A percentile compares a stretch with the other conserved stretches of the same genome.
phyloP scores from a whole-genome alignment of 2,888 invertebrate species.

The Ennomos quercinarius region DNA sequence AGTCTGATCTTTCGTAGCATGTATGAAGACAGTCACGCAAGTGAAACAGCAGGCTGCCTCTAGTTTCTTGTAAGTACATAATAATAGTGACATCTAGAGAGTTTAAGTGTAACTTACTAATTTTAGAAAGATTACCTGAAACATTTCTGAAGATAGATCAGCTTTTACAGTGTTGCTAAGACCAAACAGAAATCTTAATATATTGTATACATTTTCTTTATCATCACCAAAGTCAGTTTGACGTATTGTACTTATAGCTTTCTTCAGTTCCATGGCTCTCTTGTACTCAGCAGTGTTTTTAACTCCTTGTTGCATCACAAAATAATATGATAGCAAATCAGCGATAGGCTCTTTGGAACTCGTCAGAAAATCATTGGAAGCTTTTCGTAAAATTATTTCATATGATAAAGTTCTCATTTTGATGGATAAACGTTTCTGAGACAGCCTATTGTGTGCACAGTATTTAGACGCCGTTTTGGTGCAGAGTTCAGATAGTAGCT shows the following conservation, averaged over 20 bases:
- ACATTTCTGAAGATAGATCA: constrained; percentile 66
- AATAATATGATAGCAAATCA: constrained; percentile 70
- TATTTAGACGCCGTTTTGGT: constrained; percentile 67
- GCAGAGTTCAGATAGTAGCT: constrained; percentile 71
- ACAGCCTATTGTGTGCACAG: constrained; percentile 57
- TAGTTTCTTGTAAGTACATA: too few species aligned
- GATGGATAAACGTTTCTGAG: constrained; percentile 58
- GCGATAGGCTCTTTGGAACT: constrained; percentile 62
- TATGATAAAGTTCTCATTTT: constrained; percentile 74
- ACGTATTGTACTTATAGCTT: constrained; percentile 59
- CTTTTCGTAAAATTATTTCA: constrained; percentile 75
- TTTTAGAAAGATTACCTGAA: constrained; percentile 58
- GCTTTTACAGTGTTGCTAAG: constrained; percentile 64
- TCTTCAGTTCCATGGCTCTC: constrained; percentile 65
- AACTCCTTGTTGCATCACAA: constrained; percentile 62
- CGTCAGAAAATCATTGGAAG: constrained; percentile 51
- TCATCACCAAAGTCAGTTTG: constrained; percentile 59
- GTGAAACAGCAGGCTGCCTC: too few species aligned
- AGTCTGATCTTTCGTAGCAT: too few species aligned
- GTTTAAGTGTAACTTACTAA: background rate
- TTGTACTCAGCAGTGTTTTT: constrained; percentile 73
- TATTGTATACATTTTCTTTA: constrained; percentile 58
- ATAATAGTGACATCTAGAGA: too few species aligned
- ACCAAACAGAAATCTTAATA: constrained; percentile 63
- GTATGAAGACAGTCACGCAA: too few species aligned